phyloP scores from a whole-genome alignment of 1,140 invertebrate genomes.

The Drosophila takahashii region DNA sequence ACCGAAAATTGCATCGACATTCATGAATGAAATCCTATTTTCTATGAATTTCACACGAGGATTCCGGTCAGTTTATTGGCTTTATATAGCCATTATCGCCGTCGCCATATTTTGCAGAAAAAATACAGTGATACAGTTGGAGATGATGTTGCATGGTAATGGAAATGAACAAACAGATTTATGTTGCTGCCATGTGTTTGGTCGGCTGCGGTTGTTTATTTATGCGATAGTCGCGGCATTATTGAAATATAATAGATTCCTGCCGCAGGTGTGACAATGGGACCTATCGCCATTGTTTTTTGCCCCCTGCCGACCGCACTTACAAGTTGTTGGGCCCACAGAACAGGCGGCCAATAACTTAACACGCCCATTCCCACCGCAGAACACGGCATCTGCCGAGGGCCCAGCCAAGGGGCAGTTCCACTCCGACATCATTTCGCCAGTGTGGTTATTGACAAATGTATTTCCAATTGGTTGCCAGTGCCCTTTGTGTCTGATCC shows the following conservation, averaged over 20 bases:
- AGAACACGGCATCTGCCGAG: slow-evolving; percentile 32
- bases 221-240: slow-evolving; percentile 65
- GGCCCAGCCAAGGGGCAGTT: slow-evolving; percentile 25
- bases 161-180: slow-evolving; percentile 52
- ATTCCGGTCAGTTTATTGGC: slow-evolving; percentile 37
- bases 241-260: slow-evolving; percentile 80
- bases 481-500: slow-evolving; percentile 10
- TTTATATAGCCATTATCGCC: slow-evolving; percentile 42
- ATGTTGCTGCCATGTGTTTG: slow-evolving; percentile 49
- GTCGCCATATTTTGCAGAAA: slow-evolving; percentile 12
- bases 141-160: slow-evolving; percentile 46
- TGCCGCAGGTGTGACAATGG: slow-evolving; percentile 65
- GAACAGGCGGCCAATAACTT: slow-evolving; percentile 65
- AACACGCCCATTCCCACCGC: slow-evolving; percentile 50
- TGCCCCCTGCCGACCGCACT: slow-evolving; percentile 48
- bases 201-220: slow-evolving; percentile 70
- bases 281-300: neutral
- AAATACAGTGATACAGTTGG: slow-evolving; percentile 25
- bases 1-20: neutral
- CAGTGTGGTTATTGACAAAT: slow-evolving; percentile 72
- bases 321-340: slow-evolving; percentile 57
- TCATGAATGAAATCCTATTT: slow-evolving; percentile 12
- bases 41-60: slow-evolving; percentile 34
- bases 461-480: slow-evolving; percentile 74
- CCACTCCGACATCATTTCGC: slow-evolving; percentile 56